phyloP scores from a whole-genome alignment of 2,113 vertebrate species.

The Nyctereutes procyonoides region DNA sequence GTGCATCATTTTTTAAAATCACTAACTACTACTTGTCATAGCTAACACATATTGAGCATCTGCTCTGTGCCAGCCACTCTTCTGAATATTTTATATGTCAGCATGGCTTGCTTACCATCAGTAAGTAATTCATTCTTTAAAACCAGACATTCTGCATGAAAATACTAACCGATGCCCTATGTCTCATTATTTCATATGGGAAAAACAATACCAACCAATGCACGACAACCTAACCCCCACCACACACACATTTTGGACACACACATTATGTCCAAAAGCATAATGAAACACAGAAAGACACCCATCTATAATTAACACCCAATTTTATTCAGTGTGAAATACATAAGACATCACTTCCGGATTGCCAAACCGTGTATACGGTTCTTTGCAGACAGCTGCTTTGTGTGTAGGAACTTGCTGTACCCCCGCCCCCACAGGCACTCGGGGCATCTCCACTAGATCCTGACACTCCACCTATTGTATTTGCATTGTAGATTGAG shows the following conservation, averaged over 20 bases:
- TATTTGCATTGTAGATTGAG: neutral
- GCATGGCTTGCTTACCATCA: neutral
- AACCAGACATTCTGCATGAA: neutral
- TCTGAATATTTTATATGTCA: neutral
- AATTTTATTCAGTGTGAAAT: neutral
- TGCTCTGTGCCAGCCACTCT: neutral
- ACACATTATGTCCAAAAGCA: neutral
- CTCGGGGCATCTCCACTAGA: fast-evolving
- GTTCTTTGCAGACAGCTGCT: neutral
- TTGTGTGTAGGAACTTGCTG: neutral
- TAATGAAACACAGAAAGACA: neutral
- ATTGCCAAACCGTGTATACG: fast-evolving
- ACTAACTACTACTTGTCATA: neutral
- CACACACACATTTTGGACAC: too few species aligned
- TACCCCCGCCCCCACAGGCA: neutral
- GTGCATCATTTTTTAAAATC: neutral
- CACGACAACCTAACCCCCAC: too few species aligned
- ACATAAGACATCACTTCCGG: neutral
- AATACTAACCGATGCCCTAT: neutral
- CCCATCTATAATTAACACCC: neutral
- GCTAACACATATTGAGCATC: neutral
- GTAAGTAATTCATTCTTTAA: neutral
- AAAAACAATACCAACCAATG: neutral
- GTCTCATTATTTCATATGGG: neutral
- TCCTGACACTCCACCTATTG: neutral